Percentiles rank a stretch among this genome's conserved stretches.
Conservation (phyloP, 30 jellyfish, hydroid and myxozoan species). For the Rhopilema esculentum region DNA sequence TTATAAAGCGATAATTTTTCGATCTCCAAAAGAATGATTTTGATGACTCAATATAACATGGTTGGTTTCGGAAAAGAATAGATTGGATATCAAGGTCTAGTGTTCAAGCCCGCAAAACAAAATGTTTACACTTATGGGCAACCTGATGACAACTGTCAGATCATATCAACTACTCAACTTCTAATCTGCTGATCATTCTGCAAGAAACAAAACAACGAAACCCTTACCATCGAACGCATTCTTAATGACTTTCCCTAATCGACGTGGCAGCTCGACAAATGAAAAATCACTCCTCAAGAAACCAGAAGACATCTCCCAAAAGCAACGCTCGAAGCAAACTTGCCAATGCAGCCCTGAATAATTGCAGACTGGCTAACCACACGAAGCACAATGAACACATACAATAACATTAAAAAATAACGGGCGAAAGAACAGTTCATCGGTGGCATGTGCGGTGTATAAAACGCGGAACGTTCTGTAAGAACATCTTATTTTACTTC, state of each 20-base stretch:
- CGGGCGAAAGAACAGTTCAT: slow-evolving; percentile 1
- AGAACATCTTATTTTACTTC: not conserved
- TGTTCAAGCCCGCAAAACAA: not conserved
- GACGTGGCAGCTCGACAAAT: slow-evolving; percentile 49
- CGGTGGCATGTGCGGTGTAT: not conserved
- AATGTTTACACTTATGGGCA: not conserved
- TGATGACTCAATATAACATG: not conserved
- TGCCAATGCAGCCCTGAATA: not conserved
- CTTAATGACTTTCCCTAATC: slow-evolving; percentile 34
- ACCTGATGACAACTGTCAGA: not conserved
- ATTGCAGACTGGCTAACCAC: not conserved
- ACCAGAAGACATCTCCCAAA: slow-evolving; percentile 30
- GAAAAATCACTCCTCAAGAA: slow-evolving; percentile 34
- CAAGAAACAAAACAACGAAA: too few relatives aligned
- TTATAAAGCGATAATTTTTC: too few relatives aligned
- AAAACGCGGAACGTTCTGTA: not conserved
- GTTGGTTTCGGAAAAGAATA: not conserved
- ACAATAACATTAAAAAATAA: not conserved
- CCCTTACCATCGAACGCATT: slow-evolving; percentile 37
- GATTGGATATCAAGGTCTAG: not conserved
- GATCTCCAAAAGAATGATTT: not conserved
- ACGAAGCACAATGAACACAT: not conserved
- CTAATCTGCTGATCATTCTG: not conserved
- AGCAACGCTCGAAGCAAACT: not conserved
- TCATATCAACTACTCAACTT: not conserved